A percentile compares a stretch with the other conserved stretches of the same genome.
Evolutionary conservation across 2,113 vertebrate genomes (phyloP).

Genomic region (Plestiodon gilberti): DNA sequence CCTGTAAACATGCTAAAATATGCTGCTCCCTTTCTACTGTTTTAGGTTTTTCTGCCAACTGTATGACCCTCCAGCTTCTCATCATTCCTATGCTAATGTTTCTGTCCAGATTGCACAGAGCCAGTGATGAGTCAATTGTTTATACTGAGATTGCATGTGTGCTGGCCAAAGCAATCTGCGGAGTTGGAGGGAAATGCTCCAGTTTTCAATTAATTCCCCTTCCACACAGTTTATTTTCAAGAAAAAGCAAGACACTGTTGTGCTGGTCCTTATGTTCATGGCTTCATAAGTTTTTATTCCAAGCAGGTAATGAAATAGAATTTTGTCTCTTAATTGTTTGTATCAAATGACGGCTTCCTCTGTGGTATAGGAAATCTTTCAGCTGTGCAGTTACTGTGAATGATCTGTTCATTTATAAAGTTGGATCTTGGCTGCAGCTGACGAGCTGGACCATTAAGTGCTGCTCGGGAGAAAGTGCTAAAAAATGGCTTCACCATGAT

Average conservation of each 20-base stretch:
- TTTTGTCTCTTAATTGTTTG: slow-evolving; percentile 5
- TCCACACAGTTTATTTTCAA: neutral
- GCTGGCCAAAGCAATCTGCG: neutral
- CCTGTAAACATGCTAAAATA: neutral
- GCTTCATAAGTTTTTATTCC: neutral
- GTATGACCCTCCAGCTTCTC: neutral
- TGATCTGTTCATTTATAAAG: slow-evolving; percentile 5
- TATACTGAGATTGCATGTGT: neutral
- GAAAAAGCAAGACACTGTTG: neutral
- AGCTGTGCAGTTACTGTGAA: neutral
- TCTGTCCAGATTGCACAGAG: slow-evolving; percentile 7
- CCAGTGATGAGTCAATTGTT: neutral
- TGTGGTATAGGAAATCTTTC: neutral
- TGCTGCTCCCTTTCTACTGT: neutral
- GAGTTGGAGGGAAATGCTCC: neutral
- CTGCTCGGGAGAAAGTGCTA: neutral
- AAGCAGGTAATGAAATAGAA: neutral
- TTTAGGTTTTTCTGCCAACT: neutral
- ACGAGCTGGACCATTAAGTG: neutral
- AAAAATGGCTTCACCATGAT: neutral
- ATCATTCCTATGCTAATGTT: neutral
- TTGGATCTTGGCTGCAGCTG: slow-evolving; percentile 7
- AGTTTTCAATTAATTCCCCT: neutral
- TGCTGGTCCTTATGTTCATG: neutral
- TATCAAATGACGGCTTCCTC: neutral